Evolutionary conservation across 2,888 invertebrate genomes (phyloP), one percentile per base, ranked within the genome.

Genomic region (Neoitamus cyanurus): DNA sequence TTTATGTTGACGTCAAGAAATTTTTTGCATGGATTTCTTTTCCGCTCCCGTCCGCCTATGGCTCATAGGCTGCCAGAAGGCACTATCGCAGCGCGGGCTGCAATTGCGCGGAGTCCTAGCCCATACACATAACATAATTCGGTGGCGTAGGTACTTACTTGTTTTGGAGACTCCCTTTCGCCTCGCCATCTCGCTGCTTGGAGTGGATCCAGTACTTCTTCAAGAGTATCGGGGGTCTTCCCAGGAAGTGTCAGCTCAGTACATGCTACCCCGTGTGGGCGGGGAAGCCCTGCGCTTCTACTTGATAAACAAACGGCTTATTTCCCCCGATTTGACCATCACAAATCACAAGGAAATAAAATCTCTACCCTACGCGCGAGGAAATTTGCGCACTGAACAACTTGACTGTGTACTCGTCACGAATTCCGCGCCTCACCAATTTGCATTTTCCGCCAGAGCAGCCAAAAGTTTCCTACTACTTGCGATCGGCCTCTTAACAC

Each of bases 91-190:
- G 31, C 70, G 70, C 30, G 34, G 30, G 70, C 70, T n/a, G 70
- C 70, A 30, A 25, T 25, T 70, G n/a, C 34, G 30, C 70, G 70
- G n/a, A 30, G 30, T 37, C 15, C 25, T 20, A 30, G 30, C 75
- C 15, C 25, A 36, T 20, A 20, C 37, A 7, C 42, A 5, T 20
- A 70, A 20, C 20, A n/a, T 13, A 37, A 36, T 25, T 9, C 5
- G 11, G 48, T 11, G 13, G 36, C 13, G 72, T 78, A n/a, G 70
- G 30, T 42, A 86, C 86, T 86, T 82, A 86, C 86, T 86, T 73
- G 86, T 78, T 80, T 86, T 86, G 58, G 86, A 80, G 69, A 84
- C 85, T 85, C 86, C 86, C 82, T 86, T 86, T 9, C 85, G 83
- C 69, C 85, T 77, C 28, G 86, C 86, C 86, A 86, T 86, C 15